Base-by-base conservation (phyloP, 2,113 vertebrate genomes). In the Macroglossus sobrinus region DNA sequence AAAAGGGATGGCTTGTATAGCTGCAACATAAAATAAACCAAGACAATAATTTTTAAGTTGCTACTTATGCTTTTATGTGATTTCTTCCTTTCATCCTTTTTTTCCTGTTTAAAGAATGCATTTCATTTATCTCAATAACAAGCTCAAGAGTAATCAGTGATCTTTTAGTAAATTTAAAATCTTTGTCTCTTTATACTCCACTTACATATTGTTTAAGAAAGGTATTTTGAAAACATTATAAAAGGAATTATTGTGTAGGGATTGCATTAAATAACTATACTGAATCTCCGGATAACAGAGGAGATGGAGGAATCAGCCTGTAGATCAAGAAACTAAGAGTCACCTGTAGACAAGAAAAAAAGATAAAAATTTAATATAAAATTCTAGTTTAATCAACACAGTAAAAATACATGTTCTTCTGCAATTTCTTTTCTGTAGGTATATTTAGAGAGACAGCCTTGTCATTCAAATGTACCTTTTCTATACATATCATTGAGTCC, bases 1-100 rank as follows among this genome's bases (percentile, higher is more conserved):
- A 97, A 98, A 98, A 97, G 97, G 92, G 97, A 96, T 86, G 94
- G 95, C 97, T 98, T 98, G 94, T 98, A 80, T 98, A 93, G 92
- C 97, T 98, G 95, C 92, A 93, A 95, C 40, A 53, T 96, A 98
- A 98, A 98, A 98, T 98, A 98, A 99, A 98, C 98, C 98, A 96
- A 97, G 93, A 98, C 98, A 98, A 97, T 98, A 96, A 97, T 97
- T 98, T 98, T 97, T n/a, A 93, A 98, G 86, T 97, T 64, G 87
- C 97, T 98, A 50, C 16, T 1, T 97, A 76, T 75, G 97, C 91
- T 95, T 95, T 96, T 95, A 3, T 95, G 59, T 89, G 95, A 66
- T 96, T 97, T 96, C 22, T 94, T 92, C 74, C 59, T 76, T 33
- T 61, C 9, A 72, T 79, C 33, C 40, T 30, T 69, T 79, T 93